A percentile compares a stretch with the other conserved stretches of the same genome.
Conservation (phyloP, 2,113 vertebrate genomes). For the Ariopsis seemanni region DNA sequence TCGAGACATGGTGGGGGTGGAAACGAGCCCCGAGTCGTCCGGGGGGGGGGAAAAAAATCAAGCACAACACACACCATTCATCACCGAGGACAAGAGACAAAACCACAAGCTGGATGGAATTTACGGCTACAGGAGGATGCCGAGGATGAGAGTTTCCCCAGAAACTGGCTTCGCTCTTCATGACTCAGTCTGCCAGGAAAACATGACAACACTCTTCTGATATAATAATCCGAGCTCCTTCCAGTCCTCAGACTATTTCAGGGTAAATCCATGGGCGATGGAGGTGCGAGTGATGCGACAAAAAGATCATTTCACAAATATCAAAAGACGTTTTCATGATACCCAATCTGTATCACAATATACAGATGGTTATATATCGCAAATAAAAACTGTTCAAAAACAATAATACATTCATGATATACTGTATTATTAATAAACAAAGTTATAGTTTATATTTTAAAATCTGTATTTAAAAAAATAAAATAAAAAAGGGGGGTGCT, state of each 20-base stretch:
- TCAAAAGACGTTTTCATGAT: too few species aligned
- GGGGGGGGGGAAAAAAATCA: slow-evolving; percentile 7
- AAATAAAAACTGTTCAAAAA: too few species aligned
- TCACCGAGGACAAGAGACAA: slow-evolving; percentile 43
- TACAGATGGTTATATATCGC: too few species aligned
- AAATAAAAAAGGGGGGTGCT: too few species aligned
- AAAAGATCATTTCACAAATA: too few species aligned
- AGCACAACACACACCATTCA: slow-evolving; percentile 42
- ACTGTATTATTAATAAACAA: too few species aligned
- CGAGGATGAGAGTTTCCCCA: slow-evolving; percentile 5
- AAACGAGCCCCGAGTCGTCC: slow-evolving; percentile 12
- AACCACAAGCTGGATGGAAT: slow-evolving; percentile 38
- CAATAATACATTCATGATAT: too few species aligned
- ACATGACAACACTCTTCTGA: too few species aligned
- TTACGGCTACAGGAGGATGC: slow-evolving; percentile 35
- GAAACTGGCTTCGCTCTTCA: neutral
- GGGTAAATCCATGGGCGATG: neutral
- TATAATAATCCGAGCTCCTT: neutral
- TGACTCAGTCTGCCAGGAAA: slow-evolving; percentile 8
- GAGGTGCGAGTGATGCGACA: neutral
- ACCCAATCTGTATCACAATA: too few species aligned
- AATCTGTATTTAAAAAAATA: too few species aligned
- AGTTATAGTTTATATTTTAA: too few species aligned
- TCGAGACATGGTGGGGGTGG: slow-evolving; percentile 28
- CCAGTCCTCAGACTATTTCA: too few species aligned